Evolutionary conservation across 1,140 invertebrate species (phyloP), one percentile per base, ranked within the genome.

Genomic region (Pteromalus puparum): DNA sequence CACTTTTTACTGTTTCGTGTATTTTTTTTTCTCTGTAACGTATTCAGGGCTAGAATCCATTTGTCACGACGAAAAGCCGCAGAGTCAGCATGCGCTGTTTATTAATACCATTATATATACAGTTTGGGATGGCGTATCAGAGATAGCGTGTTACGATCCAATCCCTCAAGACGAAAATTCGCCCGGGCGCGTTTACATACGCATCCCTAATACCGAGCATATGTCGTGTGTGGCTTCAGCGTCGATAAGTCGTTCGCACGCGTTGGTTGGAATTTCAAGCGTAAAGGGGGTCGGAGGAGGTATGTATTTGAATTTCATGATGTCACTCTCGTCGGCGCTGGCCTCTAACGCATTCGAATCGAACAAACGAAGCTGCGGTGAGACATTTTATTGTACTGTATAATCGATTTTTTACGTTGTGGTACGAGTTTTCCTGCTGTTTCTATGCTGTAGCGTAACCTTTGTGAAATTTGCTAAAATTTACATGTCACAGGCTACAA

Each of bases 231-330:
- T 7, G 38, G 48, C 26, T 82, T n/a, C 5, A 21, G 6, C 7
- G 53, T 15, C 18, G 53, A 61, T 61, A 61, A 61, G 53, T 61
- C 53, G 53, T 61, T 61, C 21, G 6, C 30, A n/a, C n/a, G 30
- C 42, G 53, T 77, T 46, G 70, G 30, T 68, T 67, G 67, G 75
- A 77, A 78, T 83, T 78, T 72, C 38, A 0, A 67, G 68, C 10
- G 30, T 28, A 5, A 26, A 77, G 42, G 74, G 67, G 73, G 75
- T 78, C 67, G 42, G 53, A 61, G 42, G 53, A 61, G 72, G 12
- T 68, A 83, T 83, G 38, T 12, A 83, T 83, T 83, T 83, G 82
- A 83, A 83, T 78, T 83, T 83, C 82, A 83, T 77, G 75, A 83
- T 83, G 65, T 72, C 46, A 72, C 81, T 67, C n/a, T n/a, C n/a